Percentiles rank a stretch among this genome's conserved stretches.
phyloP scores from a whole-genome alignment of 1,140 invertebrate genomes.

The Euwallacea similis region DNA sequence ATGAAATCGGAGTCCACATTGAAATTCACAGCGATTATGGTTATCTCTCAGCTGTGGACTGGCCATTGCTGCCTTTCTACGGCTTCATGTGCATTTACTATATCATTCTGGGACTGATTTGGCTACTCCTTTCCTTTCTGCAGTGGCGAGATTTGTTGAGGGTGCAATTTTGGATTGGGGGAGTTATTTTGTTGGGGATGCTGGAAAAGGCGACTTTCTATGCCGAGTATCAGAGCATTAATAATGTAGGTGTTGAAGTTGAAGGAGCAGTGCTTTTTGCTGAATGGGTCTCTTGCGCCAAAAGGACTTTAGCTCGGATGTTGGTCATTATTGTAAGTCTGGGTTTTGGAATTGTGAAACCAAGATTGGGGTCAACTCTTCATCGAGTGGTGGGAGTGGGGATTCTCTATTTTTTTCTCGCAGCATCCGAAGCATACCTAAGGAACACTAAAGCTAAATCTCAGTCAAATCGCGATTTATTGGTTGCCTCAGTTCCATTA shows the following conservation, averaged over 20 bases:
- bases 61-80: conserved; percentile 80
- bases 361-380: conserved; percentile 80
- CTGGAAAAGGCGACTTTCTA: conserved; percentile 86
- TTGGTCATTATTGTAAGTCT: conserved; percentile 91
- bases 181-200: conserved; percentile 84
- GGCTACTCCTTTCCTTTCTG: conserved; percentile 80
- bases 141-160: conserved; percentile 90
- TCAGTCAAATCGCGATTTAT: conserved; percentile 65
- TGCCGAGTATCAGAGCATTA: conserved; percentile 82
- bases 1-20: conserved; percentile 61
- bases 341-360: conserved; percentile 95
- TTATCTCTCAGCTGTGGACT: conserved; percentile 75
- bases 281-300: conserved; percentile 86
- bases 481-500: conserved; percentile 74
- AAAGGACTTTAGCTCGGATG: conserved; percentile 87
- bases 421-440: conserved; percentile 80
- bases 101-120: conserved; percentile 77
- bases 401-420: conserved; percentile 77
- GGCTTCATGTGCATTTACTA: conserved; percentile 89
- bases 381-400: conserved; percentile 85
- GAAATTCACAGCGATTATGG: conserved; percentile 69
- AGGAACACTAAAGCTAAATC: conserved; percentile 70
- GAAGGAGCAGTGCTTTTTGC: conserved; percentile 74
- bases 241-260: conserved; percentile 71
- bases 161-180: conserved; percentile 95